phyloP scores from a whole-genome alignment of 1,140 invertebrate genomes.

The Colletes latitarsis region DNA sequence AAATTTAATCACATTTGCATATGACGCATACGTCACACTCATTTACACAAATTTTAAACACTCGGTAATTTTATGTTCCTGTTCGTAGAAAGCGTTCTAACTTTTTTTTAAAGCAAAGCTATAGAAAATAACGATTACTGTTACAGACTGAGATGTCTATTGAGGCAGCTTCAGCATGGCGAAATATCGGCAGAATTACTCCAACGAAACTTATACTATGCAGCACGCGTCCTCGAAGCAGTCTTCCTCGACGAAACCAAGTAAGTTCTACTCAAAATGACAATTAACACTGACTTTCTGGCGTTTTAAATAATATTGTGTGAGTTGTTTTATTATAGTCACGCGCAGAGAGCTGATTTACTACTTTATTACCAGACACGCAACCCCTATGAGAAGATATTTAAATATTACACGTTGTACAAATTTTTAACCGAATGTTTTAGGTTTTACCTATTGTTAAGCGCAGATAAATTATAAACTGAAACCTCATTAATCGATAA shows the following conservation, averaged over 20 bases:
- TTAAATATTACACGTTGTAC: neutral
- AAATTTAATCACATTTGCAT: no score
- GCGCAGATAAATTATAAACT: neutral
- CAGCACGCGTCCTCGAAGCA: constrained; percentile 92
- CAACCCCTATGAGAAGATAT: neutral
- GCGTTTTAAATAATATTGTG: constrained; percentile 18
- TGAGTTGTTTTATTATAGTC: constrained; percentile 30
- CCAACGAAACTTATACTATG: constrained; percentile 92
- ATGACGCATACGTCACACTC: no score
- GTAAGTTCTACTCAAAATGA: constrained; percentile 82
- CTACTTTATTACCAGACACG: neutral
- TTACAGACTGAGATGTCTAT: constrained; percentile 90
- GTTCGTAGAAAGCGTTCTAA: no score
- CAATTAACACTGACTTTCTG: constrained; percentile 1
- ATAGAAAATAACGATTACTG: constrained; percentile 46
- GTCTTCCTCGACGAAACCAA: constrained; percentile 94
- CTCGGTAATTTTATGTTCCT: no score
- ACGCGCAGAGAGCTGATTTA: constrained; percentile 3
- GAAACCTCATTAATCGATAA: neutral
- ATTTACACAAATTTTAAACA: no score
- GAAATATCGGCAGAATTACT: constrained; percentile 91
- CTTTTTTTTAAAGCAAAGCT: no score
- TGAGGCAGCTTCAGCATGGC: constrained; percentile 90
- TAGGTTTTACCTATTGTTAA: neutral
- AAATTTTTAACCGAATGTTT: neutral